Conservation (phyloP, 2,797 vertebrate genomes). For the Mormyrops attenuatus region DNA sequence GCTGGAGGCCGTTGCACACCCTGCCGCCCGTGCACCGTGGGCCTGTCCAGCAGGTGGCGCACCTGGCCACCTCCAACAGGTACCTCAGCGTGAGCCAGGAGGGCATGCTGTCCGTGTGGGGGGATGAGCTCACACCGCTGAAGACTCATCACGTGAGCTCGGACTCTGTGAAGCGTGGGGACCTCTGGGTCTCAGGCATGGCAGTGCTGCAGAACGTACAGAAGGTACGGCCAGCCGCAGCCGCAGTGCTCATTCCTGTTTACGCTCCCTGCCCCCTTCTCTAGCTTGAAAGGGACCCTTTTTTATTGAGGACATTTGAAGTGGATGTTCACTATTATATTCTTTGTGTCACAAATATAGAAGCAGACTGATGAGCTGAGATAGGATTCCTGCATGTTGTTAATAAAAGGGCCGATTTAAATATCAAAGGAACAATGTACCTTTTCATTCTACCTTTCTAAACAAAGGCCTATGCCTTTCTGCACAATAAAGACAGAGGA, state of each 20-base stretch:
- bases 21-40: constrained; percentile 68
- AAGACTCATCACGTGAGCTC: constrained; percentile 62
- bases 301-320: constrained; percentile 1
- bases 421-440: constrained; percentile 25
- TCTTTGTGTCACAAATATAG: constrained; percentile 7
- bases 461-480: not conserved
- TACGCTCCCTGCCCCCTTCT: not conserved
- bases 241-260: not conserved
- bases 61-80: constrained; percentile 59
- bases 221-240: constrained; percentile 58
- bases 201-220: constrained; percentile 68
- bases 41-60: constrained; percentile 66
- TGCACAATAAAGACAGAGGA: not conserved
- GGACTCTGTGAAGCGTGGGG: constrained; percentile 62
- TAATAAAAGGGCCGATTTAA: constrained; percentile 25
- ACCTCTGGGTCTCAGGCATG: constrained; percentile 76
- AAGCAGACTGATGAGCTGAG: not conserved
- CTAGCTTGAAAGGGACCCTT: not conserved
- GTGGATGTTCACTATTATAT: not conserved
- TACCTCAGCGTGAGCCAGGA: constrained; percentile 74
- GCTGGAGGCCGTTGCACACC: constrained; percentile 62
- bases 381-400: not conserved
- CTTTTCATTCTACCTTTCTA: not conserved
- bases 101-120: constrained; percentile 65
- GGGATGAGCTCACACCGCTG: constrained; percentile 63